Evolutionary conservation across 2,888 invertebrate species (phyloP).

Genomic region (Dolichomitus sp.): DNA sequence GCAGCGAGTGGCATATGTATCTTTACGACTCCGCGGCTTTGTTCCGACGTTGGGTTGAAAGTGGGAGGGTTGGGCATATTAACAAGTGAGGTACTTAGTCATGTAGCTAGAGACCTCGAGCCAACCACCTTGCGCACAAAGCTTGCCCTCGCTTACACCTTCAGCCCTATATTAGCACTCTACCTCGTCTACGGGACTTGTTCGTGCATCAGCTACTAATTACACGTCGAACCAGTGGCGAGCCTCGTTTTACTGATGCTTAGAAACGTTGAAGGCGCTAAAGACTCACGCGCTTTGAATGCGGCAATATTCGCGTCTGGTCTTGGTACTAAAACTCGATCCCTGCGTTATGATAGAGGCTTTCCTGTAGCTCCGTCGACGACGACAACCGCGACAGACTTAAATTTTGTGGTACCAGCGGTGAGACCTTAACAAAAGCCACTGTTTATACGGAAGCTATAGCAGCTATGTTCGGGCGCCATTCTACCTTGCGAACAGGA

Average conservation of each 20-base stretch:
- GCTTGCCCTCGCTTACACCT: conserved; percentile 5
- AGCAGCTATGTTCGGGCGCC: neutral
- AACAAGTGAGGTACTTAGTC: conserved; percentile 18
- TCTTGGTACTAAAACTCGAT: neutral
- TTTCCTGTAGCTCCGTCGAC: neutral
- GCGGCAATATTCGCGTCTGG: neutral
- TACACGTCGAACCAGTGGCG: conserved; percentile 9
- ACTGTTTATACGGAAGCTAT: neutral
- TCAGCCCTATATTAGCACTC: conserved; percentile 2
- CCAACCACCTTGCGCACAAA: neutral
- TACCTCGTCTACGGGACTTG: neutral
- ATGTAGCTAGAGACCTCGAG: conserved; percentile 7
- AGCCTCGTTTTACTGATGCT: conserved; percentile 2
- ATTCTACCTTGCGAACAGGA: neutral
- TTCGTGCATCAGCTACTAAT: conserved; percentile 14
- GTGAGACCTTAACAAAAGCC: neutral
- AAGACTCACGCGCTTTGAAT: neutral
- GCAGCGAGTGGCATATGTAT: neutral
- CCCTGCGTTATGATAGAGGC: neutral
- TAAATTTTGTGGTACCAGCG: neutral
- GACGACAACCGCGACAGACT: neutral
- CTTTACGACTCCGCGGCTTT: neutral
- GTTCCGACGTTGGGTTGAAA: neutral
- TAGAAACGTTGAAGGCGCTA: conserved; percentile 2
- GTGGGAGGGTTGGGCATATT: neutral